Percentiles rank a stretch among this genome's conserved stretches.
phyloP scores from a whole-genome alignment of 2,797 vertebrate species.

The Protonibea diacanthus region DNA sequence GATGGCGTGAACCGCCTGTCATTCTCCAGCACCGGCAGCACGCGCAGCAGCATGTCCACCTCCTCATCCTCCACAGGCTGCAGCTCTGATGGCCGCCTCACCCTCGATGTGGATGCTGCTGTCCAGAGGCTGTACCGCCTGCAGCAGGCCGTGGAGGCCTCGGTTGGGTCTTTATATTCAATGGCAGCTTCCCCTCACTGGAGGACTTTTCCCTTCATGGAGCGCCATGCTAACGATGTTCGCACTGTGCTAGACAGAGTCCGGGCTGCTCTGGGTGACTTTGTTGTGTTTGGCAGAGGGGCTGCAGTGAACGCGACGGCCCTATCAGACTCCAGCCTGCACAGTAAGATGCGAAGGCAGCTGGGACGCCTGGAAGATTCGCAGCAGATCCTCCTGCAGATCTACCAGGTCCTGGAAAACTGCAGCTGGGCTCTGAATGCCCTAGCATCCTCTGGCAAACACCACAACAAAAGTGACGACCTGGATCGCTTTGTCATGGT shows the following conservation, averaged over 20 bases:
- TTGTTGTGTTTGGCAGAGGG: conserved; percentile 90
- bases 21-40: conserved; percentile 96
- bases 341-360: conserved; percentile 91
- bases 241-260: conserved; percentile 88
- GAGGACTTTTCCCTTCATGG: conserved; percentile 91
- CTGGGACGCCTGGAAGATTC: conserved; percentile 94
- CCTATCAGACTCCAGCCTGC: conserved; percentile 87
- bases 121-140: conserved; percentile 88
- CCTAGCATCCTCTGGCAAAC: conserved; percentile 81
- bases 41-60: conserved; percentile 96
- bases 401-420: conserved; percentile 88
- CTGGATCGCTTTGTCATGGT: conserved; percentile 96
- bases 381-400: conserved; percentile 93
- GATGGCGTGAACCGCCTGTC: conserved; percentile 95
- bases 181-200: conserved; percentile 88
- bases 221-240: conserved; percentile 90
- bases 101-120: conserved; percentile 90
- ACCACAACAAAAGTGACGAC: conserved; percentile 91
- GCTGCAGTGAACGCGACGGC: conserved; percentile 87
- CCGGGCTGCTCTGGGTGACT: conserved; percentile 86
- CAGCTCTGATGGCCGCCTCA: conserved; percentile 86
- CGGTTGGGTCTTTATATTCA: conserved; percentile 84
- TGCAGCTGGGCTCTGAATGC: conserved; percentile 90
- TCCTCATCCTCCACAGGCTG: conserved; percentile 92
- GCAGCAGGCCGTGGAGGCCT: conserved; percentile 88